phyloP scores from a whole-genome alignment of 2,113 vertebrate genomes.

The Numida meleagris region DNA sequence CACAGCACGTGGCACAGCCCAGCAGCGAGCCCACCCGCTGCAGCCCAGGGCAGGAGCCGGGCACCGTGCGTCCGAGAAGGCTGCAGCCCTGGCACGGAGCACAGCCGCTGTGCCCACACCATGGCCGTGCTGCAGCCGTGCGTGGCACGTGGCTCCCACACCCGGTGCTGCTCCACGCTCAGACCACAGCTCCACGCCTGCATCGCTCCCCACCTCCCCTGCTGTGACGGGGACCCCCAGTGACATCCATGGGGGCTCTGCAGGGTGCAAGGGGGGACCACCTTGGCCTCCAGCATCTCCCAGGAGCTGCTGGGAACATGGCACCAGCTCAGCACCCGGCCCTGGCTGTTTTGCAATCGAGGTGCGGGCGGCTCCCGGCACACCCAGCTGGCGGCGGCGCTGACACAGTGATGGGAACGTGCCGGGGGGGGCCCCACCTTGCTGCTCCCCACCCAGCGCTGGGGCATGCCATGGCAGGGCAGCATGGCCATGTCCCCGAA shows the following conservation, averaged over 20 bases:
- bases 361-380: neutral
- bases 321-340: neutral
- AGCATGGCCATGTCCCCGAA: neutral
- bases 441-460: neutral
- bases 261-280: neutral
- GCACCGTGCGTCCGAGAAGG: neutral
- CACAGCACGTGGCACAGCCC: fast-evolving
- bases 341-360: conserved; percentile 33
- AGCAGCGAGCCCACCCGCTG: neutral
- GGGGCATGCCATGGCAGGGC: conserved; percentile 13
- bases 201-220: fast-evolving
- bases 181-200: neutral
- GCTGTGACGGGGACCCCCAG: neutral
- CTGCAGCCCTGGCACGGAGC: neutral
- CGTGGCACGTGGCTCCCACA: fast-evolving
- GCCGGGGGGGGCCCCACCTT: neutral
- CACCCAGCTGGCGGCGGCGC: neutral
- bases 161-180: neutral
- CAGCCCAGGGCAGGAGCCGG: neutral
- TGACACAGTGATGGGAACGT: neutral
- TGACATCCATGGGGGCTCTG: fast-evolving
- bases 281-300: neutral
- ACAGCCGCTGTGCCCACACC: neutral
- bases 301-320: neutral
- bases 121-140: neutral